phyloP scores from a whole-genome alignment of 2,797 vertebrate species.

The Astyanax mexicanus region DNA sequence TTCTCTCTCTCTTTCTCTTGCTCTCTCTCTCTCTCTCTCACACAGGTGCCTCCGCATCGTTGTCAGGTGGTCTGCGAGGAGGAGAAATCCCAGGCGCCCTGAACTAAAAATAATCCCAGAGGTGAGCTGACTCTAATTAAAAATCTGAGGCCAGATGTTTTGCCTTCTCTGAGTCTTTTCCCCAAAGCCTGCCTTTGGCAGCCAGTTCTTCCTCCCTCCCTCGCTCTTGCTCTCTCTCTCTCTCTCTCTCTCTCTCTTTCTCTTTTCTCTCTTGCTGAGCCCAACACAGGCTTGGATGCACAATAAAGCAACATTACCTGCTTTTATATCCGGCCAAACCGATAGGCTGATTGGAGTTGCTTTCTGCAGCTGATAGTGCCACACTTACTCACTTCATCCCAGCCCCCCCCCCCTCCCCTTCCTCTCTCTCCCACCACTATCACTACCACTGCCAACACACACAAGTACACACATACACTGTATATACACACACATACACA shows the following conservation, averaged over 20 bases:
- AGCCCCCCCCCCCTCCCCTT: background rate
- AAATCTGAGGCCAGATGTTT: conserved; percentile 82
- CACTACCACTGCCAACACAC: background rate
- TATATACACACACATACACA: background rate
- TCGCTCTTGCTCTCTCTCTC: conserved; percentile 43
- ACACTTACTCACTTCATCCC: conserved; percentile 22
- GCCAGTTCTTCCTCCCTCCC: conserved; percentile 43
- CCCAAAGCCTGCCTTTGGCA: conserved; percentile 75
- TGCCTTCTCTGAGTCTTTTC: conserved; percentile 73
- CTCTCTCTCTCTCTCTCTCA: conserved; percentile 28
- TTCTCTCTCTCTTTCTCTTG: background rate
- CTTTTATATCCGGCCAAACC: conserved; percentile 77
- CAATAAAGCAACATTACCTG: conserved; percentile 75
- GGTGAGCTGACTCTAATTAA: conserved; percentile 78
- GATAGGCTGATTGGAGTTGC: conserved; percentile 64
- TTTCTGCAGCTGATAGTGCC: conserved; percentile 47
- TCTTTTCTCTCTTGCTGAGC: conserved; percentile 53
- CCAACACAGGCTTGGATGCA: conserved; percentile 78
- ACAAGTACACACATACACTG: background rate
- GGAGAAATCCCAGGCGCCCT: conserved; percentile 59
- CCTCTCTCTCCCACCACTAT: background rate
- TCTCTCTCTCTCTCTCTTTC: conserved; percentile 16
- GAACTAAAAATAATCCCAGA: conserved; percentile 75
- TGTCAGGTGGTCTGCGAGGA: conserved; percentile 69
- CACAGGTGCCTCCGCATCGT: conserved; percentile 60